These are phyloP conservation scores for Cotesia congregata DNA, from an alignment of 2,888 invertebrate genomes.

Conservation along the genomic window DNA sequence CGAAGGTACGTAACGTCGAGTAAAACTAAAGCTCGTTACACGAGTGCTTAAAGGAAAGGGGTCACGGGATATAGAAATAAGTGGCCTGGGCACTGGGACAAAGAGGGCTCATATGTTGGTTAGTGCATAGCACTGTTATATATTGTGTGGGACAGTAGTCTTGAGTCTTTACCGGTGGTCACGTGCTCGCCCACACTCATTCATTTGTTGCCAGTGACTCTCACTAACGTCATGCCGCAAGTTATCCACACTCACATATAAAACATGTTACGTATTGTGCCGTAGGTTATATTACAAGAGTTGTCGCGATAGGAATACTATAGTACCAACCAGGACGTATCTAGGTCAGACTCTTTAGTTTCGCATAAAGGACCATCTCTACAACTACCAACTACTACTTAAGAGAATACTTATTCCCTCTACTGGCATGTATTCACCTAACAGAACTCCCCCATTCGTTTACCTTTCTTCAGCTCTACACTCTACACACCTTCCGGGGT, in stretches of 20 bases:
- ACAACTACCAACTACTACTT: background rate
- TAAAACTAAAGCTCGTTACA: constrained; percentile 1
- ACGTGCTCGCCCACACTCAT: constrained; percentile 65
- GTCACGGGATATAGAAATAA: constrained; percentile 21
- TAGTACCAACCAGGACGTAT: constrained; percentile 43
- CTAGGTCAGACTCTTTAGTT: constrained; percentile 49
- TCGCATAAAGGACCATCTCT: constrained; percentile 35
- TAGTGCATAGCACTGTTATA: background rate
- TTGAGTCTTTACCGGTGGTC: constrained; percentile 57
- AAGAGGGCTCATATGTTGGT: constrained; percentile 18
- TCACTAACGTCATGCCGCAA: constrained; percentile 45
- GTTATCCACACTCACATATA: background rate
- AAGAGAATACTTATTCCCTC: background rate
- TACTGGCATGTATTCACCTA: background rate
- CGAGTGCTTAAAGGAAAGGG: background rate
- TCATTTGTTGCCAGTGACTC: constrained; percentile 63
- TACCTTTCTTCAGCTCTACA: background rate
- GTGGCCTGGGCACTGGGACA: constrained; percentile 5
- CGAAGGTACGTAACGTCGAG: no score
- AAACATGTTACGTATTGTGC: background rate
- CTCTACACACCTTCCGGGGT: constrained; percentile 29
- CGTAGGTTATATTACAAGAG: background rate
- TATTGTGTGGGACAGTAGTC: constrained; percentile 40
- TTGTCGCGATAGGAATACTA: constrained; percentile 12
- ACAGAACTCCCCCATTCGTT: background rate